Evolutionary conservation across 2,113 vertebrate species (phyloP).

Genomic region (Poecile atricapillus): DNA sequence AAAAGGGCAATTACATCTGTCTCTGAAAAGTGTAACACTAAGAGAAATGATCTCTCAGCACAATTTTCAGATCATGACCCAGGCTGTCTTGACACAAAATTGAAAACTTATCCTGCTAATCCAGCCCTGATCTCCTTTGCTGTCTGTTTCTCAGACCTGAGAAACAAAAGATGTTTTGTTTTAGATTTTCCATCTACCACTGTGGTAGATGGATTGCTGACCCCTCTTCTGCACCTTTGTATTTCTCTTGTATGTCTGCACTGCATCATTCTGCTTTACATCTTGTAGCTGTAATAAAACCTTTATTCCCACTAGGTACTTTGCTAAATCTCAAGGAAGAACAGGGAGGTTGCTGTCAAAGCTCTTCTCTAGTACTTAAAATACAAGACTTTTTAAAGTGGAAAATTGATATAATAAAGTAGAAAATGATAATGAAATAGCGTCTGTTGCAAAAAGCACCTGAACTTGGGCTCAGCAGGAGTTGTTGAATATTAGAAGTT

Average conservation of each 20-base stretch:
- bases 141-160: background rate
- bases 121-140: background rate
- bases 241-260: background rate
- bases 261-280: background rate
- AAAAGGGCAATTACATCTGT: background rate
- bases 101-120: background rate
- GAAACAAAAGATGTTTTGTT: background rate
- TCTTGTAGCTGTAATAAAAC: background rate
- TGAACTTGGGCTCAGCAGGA: background rate
- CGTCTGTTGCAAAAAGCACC: background rate
- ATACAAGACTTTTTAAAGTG: background rate
- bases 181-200: too few relatives aligned
- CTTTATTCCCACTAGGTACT: background rate
- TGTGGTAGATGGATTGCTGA: background rate
- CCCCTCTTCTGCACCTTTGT: background rate
- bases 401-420: background rate
- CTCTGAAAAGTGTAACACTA: background rate
- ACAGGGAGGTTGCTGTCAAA: background rate
- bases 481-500: background rate
- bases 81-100: background rate
- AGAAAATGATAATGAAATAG: background rate
- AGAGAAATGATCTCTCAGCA: background rate
- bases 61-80: background rate
- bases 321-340: background rate
- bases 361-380: background rate